Evolutionary conservation across 1,140 invertebrate species (phyloP).

Genomic region (Drosophila azteca): DNA sequence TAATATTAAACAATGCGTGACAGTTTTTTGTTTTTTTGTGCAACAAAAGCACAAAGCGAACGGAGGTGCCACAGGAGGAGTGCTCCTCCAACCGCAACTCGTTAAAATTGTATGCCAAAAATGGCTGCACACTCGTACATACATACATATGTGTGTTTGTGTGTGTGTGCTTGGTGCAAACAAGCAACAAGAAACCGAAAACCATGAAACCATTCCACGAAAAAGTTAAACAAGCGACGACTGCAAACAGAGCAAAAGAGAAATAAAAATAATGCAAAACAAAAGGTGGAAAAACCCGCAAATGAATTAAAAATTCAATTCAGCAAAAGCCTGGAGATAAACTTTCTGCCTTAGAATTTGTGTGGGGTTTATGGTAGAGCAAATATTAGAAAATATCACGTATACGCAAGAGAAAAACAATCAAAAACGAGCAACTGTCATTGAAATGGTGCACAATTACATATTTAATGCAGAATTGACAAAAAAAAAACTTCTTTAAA

Average conservation of each 20-base stretch:
- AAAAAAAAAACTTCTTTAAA: too few relatives aligned
- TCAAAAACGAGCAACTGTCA: not conserved
- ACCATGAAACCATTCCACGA: conserved; percentile 5
- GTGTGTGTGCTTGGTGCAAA: conserved; percentile 33
- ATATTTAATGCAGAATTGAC: too few relatives aligned
- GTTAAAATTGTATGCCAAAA: conserved; percentile 73
- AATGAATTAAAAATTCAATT: conserved; percentile 36
- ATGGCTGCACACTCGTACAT: conserved; percentile 33
- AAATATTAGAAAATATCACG: too few relatives aligned
- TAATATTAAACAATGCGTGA: conserved; percentile 62
- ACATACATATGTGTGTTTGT: too few relatives aligned
- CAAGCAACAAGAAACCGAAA: conserved; percentile 51
- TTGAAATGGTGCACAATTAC: too few relatives aligned
- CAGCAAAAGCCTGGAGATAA: conserved; percentile 1
- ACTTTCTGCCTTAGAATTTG: not conserved
- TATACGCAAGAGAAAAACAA: not conserved
- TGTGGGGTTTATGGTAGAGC: not conserved
- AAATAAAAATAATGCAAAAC: conserved; percentile 39
- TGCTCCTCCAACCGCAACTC: conserved; percentile 59
- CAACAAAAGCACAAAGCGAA: conserved; percentile 37
- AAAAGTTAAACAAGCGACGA: conserved; percentile 72
- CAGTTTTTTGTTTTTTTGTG: conserved; percentile 40
- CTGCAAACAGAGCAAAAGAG: conserved; percentile 19
- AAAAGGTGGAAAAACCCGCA: not conserved
- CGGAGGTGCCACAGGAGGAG: conserved; percentile 24